Base-by-base conservation (phyloP, 2,888 invertebrate genomes). In the Trichopoda pennipes region DNA sequence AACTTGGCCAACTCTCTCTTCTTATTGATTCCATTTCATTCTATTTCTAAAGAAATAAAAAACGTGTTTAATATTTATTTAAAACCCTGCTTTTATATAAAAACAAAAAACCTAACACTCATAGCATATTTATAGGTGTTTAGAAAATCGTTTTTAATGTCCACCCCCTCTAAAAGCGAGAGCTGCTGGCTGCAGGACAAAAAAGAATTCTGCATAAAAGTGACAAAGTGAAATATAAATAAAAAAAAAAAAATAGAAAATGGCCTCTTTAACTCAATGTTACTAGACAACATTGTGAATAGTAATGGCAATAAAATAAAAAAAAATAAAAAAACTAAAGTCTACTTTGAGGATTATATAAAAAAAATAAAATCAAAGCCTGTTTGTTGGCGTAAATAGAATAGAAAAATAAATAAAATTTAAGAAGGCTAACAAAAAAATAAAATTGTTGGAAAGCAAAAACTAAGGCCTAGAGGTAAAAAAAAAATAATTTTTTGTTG, bases 81-180 rank as follows among this genome's bases (percentile, higher is more conserved):
- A 16, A 47, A 23, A 21, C 9, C 42, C 44, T 10, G 32, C 12
- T 32, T 77, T 51, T 49, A 38, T 76, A 49, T 63, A 69, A 53
- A 53, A 10, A 58, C 21, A 58, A 49, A 49, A 49, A 49, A 75
- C 73, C 76, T 64, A 72, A 73, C 76, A 81, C 73, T 76, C 79
- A 81, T 76, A 73, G 79, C 81, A 76, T 84, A 80, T 77, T 79
- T 81, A 84, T 76, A 81, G 81, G 76, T 70, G 76, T 77, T 79
- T 84, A 79, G 55, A 42, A 51, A 66, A 53, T 66, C 44, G 66
- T 53, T 47, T 38, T 44, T 66, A 55, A n/a, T 28, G 8, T 7
- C 7, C 4, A 7, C 28, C 16, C n/a, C 21, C 2, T 1, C 47
- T 53, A 28, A 60, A 42, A 28, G 19, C 16, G 16, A 19, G 38